phyloP scores from a whole-genome alignment of 2,797 vertebrate species.

The Yasuhikotakia modesta region DNA sequence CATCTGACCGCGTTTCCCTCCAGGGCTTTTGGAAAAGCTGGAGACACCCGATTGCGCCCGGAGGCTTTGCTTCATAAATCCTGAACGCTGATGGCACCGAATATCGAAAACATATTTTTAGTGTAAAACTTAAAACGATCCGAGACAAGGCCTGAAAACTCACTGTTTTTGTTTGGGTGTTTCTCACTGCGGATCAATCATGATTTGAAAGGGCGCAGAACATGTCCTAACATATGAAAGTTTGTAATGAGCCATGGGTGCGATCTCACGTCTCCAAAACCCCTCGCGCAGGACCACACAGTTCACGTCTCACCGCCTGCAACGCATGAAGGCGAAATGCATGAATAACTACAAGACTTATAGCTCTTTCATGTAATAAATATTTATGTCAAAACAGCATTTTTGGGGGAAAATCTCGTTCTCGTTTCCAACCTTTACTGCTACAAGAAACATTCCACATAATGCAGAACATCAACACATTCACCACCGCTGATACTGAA shows the following conservation, averaged over 20 bases:
- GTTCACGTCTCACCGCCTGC: slow-evolving; percentile 21
- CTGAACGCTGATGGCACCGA: slow-evolving; percentile 34
- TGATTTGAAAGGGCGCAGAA: slow-evolving; percentile 50
- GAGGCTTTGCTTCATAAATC: slow-evolving; percentile 10
- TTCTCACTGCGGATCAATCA: slow-evolving; percentile 41
- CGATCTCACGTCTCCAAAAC: slow-evolving; percentile 55
- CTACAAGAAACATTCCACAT: not conserved
- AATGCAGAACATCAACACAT: too few relatives aligned
- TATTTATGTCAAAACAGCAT: not conserved
- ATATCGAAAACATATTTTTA: slow-evolving; percentile 5
- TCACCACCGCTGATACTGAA: too few relatives aligned
- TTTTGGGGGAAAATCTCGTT: not conserved
- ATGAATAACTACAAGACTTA: not conserved
- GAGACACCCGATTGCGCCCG: slow-evolving; percentile 41
- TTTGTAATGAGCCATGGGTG: slow-evolving; percentile 59
- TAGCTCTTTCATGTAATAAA: not conserved
- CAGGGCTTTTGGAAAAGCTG: slow-evolving; percentile 35
- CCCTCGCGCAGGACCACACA: slow-evolving; percentile 58
- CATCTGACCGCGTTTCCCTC: slow-evolving; percentile 49
- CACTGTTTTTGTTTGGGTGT: slow-evolving; percentile 1
- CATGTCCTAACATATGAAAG: slow-evolving; percentile 53
- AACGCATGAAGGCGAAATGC: not conserved
- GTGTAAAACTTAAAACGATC: not conserved
- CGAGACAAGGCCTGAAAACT: slow-evolving; percentile 9
- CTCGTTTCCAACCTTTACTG: not conserved